Evolutionary conservation across 1,140 invertebrate species (phyloP), one percentile per base, ranked within the genome.

Genomic region (Aphaenogaster rudis): DNA sequence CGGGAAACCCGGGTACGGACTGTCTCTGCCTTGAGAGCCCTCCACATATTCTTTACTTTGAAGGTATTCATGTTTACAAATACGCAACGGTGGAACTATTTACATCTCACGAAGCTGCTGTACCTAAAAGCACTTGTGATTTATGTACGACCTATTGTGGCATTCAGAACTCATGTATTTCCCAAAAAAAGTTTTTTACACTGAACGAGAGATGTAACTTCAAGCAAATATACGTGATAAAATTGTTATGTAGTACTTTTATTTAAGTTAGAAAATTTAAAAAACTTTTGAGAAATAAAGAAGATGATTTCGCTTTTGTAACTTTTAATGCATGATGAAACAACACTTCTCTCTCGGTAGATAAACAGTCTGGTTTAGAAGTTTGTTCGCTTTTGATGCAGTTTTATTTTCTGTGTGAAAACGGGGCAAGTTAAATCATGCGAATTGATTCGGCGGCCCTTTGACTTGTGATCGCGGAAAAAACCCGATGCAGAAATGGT

Each of bases 41-140:
- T 7, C 13, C 8, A 9, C 2, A 33, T 17, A 50, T 52, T 67
- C 13, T 39, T 67, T 9, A 17, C n/a, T 52, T 48, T n/a, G 4
- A 67, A 67, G 33, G 52, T 21, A 36, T 78, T 78, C 45, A 9
- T 21, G 17, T 69, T 67, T 28, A 52, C n/a, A 39, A 69, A 78
- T 63, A 42, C 0, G 4, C 39, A 48, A 48, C 45, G 64, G 8
- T 61, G 5, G 4, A 28, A 42, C 5, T 42, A 17, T 78, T 33
- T 33, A 77, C 13, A 45, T 45, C 9, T 63, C 6, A n/a, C 28
- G 21, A 78, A 78, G 42, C 42, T 45, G 1, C 2, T 42, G 3
- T 7, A 76, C 39, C 48, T 17, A 57, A 59, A 45, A 77, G 15
- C 17, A 17, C 4, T 17, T 28, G 1, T 45, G 17, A 67, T 45